Percentiles rank a stretch among this genome's conserved stretches.
These are phyloP conservation scores for Plodia interpunctella DNA, from an alignment of 1,140 invertebrate species.

Conservation along the genomic window DNA sequence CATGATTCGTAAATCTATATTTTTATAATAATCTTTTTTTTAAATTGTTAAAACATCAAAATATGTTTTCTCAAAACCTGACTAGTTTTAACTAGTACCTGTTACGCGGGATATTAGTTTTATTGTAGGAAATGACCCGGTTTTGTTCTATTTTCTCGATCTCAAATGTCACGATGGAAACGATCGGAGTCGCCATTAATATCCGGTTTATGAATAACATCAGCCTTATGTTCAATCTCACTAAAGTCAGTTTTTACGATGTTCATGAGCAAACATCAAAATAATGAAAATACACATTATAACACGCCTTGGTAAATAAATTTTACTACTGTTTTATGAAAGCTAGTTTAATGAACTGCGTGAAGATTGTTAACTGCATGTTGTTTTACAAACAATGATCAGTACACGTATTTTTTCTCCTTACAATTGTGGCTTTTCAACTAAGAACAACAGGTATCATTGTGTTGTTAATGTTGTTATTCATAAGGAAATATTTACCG, in stretches of 20 bases:
- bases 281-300: background rate
- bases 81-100: no score
- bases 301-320: background rate
- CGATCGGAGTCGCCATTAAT: no score
- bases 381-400: constrained; percentile 6
- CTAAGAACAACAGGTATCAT: constrained; percentile 1
- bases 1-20: no score
- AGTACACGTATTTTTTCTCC: background rate
- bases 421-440: background rate
- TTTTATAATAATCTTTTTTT: no score
- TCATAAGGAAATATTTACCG: background rate
- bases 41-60: no score
- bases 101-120: background rate
- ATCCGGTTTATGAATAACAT: no score
- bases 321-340: constrained; percentile 2
- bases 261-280: background rate
- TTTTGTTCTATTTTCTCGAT: background rate
- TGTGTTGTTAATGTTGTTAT: constrained; percentile 1
- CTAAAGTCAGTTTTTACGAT: no score
- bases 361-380: constrained; percentile 3
- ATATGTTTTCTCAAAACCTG: no score
- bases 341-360: background rate
- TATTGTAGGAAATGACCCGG: background rate
- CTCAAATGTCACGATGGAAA: background rate
- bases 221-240: no score